These are phyloP conservation scores for Cerastis rubricosa DNA, from an alignment of 2,888 invertebrate genomes.

Conservation along the genomic window DNA sequence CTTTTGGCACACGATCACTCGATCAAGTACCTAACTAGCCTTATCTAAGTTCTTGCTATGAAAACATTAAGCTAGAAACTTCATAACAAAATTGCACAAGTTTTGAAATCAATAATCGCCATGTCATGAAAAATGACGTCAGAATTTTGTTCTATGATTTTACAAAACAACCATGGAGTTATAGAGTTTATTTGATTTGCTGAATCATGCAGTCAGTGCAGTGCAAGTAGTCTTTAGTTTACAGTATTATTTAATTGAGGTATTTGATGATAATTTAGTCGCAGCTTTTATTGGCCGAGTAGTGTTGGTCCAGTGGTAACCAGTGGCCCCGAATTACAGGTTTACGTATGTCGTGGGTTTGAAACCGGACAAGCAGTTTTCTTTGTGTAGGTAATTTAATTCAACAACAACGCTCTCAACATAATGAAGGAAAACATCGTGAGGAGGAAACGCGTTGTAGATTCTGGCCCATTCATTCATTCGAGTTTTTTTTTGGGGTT, in stretches of 20 bases:
- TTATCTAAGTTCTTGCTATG: conserved; percentile 15
- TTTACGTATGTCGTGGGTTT: too few species aligned
- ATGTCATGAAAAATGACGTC: conserved; percentile 49
- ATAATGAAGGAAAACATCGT: too few species aligned
- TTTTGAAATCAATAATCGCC: conserved; percentile 35
- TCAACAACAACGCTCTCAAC: too few species aligned
- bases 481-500: too few species aligned
- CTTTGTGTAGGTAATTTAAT: too few species aligned
- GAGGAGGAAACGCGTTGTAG: too few species aligned
- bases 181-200: conserved; percentile 9
- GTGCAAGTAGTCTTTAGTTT: conserved; percentile 6
- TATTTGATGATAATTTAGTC: background rate
- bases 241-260: background rate
- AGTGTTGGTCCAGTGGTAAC: background rate
- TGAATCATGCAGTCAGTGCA: conserved; percentile 33
- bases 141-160: conserved; percentile 33
- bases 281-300: background rate
- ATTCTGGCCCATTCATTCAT: too few species aligned
- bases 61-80: conserved; percentile 36
- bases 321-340: too few species aligned
- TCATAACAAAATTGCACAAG: conserved; percentile 45
- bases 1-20: conserved; percentile 31
- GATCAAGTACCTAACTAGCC: background rate
- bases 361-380: too few species aligned
- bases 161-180: conserved; percentile 4